These are phyloP conservation scores for Oithona nana DNA, from an alignment of 2,888 invertebrate genomes.

Conservation along the genomic window DNA sequence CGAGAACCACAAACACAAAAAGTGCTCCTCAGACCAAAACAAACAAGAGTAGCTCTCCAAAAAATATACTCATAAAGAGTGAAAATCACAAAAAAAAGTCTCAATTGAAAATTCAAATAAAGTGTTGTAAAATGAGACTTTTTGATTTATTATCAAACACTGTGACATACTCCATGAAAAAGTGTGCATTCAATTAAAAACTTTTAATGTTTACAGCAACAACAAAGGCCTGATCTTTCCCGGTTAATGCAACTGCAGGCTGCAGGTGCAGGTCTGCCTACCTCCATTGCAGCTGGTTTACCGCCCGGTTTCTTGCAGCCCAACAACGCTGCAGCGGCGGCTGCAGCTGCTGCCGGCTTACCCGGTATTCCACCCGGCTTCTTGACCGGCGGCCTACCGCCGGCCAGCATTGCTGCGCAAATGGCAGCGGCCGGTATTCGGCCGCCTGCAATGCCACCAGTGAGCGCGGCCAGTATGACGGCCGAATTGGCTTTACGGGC, in stretches of 20 bases:
- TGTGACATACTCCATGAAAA: too few relatives aligned
- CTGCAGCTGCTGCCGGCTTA: slow-evolving; percentile 4
- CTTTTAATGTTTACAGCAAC: slow-evolving; percentile 11
- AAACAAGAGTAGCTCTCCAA: background rate
- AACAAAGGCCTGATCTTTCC: slow-evolving; percentile 15
- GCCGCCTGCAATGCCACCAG: background rate
- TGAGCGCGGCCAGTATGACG: background rate
- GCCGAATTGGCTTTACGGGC: background rate
- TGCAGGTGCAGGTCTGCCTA: slow-evolving; percentile 8
- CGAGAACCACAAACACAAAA: background rate
- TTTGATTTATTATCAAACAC: too few relatives aligned
- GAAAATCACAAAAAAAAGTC: too few relatives aligned
- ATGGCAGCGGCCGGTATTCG: background rate
- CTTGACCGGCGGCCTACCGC: background rate
- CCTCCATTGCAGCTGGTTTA: slow-evolving; percentile 5
- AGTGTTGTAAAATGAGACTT: too few relatives aligned
- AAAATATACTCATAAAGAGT: too few relatives aligned
- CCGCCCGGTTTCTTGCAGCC: slow-evolving; percentile 11
- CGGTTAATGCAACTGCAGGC: slow-evolving; percentile 17
- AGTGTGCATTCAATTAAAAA: too few relatives aligned
- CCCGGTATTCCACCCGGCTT: background rate
- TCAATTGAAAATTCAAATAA: background rate
- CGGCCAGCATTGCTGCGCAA: background rate
- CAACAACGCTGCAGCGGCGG: background rate
- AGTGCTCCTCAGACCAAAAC: background rate